Evolutionary conservation across 2,113 vertebrate genomes (phyloP), one percentile per base, ranked within the genome.

Genomic region (Alouatta palliata): DNA sequence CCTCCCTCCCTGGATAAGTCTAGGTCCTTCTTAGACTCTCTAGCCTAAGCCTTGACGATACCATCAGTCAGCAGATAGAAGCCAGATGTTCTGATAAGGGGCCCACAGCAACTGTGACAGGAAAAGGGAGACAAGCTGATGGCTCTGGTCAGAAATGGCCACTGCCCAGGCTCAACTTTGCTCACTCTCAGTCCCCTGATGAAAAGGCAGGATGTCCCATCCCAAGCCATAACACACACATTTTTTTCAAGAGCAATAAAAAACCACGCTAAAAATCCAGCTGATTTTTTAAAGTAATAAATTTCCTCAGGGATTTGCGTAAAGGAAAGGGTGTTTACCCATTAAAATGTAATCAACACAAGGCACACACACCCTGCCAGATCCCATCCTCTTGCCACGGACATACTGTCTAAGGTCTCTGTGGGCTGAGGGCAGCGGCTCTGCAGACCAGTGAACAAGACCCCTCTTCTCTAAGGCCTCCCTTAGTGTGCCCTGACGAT

Each of bases 161-260:
- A n/a, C 75, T 40, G 9, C 86, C 79, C 56, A 84, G 47, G 13
- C 43, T 30, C 45, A 49, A 13, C 73, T 0, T 30, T 8, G 25
- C 70, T 87, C 32, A 5, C 3, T 64, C 61, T 25, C 49, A 40
- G 73, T 64, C 58, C 23, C n/a, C 80, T 21, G 52, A 37, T 37
- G 49, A 85, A 66, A 76, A 68, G 27, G 12, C 76, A 54, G 54
- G 21, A 20, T 73, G 43, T 92, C 68, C 75, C 14, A 4, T 87
- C 64, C 35, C 68, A 94, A 93, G 79, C 56, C 27, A 43, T 12
- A 11, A 84, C n/a, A 85, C 0, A 4, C n/a, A 90, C 45, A 19
- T 81, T 91, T 64, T 91, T 64, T 82, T 49, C 45, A 90, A 88
- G 58, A 96, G 71, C n/a, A 86, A 40, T 37, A 61, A 75, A 91